These are phyloP conservation scores for Argya squamiceps DNA, from an alignment of 2,797 vertebrate species.

Conservation along the genomic window DNA sequence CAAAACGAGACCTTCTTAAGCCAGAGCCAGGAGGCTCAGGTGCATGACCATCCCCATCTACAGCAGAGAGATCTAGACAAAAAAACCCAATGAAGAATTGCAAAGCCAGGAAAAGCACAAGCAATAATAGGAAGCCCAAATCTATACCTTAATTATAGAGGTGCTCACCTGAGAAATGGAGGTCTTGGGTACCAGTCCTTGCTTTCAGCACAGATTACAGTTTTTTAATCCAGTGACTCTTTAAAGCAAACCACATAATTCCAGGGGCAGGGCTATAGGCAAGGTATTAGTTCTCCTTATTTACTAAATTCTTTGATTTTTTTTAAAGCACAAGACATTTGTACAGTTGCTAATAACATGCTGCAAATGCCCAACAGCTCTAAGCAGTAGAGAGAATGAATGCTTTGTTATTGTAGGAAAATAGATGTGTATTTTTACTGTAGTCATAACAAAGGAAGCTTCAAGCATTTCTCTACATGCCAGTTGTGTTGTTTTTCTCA, in stretches of 20 bases:
- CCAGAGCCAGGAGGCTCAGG: background rate
- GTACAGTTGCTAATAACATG: background rate
- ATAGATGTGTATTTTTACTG: slow-evolving; percentile 47
- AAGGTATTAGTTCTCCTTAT: slow-evolving; percentile 13
- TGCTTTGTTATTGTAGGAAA: slow-evolving; percentile 50
- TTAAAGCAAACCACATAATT: background rate
- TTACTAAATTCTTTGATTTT: slow-evolving; percentile 37
- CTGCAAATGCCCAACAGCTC: slow-evolving; percentile 9
- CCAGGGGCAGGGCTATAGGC: background rate
- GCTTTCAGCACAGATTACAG: background rate
- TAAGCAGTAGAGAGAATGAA: slow-evolving; percentile 18
- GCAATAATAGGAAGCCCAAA: background rate
- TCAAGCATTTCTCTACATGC: slow-evolving; percentile 14
- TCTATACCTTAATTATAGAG: background rate
- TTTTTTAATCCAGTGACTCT: background rate
- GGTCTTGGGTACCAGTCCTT: background rate
- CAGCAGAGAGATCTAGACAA: background rate
- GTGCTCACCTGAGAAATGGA: background rate
- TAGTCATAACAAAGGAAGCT: slow-evolving; percentile 55
- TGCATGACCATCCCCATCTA: background rate
- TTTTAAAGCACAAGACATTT: background rate
- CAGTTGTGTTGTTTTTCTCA: slow-evolving; percentile 26
- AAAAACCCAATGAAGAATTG: background rate
- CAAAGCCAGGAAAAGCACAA: background rate
- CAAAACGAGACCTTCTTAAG: background rate